Base-by-base conservation (phyloP, 2,888 invertebrate genomes). In the Andrena trimmerana region DNA sequence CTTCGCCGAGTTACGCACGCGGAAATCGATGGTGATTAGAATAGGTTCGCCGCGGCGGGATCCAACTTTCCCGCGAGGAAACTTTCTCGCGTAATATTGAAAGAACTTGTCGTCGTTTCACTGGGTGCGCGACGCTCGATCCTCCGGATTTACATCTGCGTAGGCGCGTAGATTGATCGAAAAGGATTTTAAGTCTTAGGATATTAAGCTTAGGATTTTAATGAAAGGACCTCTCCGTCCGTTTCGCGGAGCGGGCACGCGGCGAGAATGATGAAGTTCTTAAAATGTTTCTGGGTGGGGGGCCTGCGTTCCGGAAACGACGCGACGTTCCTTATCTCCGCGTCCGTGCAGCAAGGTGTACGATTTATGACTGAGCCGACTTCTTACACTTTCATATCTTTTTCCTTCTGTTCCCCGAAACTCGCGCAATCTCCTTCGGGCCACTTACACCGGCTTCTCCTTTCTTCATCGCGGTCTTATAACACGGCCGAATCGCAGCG, bases 291-390 rank as follows among this genome's bases (percentile, higher is more conserved):
- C 73, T 70, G 83, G 70, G 65, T n/a, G 29, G 70, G 52, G 72
- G 80, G 83, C 75, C 80, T 81, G 82, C 87, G 85, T 89, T 85
- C 88, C 89, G 90, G 89, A 90, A 91, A 88, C 86, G 88, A 85
- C 88, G 42, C 42, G 13, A 42, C 42, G 42, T 84, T 85, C 87
- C 88, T 89, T 92, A 92, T 93, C 92, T 91, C 90, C 86, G 89
- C 89, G 89, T 91, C 90, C 89, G 88, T 87, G 89, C 90, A 86
- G 88, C 91, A 89, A 91, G 90, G 90, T 90, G 87, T 89, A 90
- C 90, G 92, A 93, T 92, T 93, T 93, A 92, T 91, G 88, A 89
- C 92, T 90, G 88, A 83, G 72, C 84, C 85, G 88, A 89, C 89
- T 91, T 88, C 88, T 88, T 85, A 73, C 72, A 76, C 78, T 78